Base-by-base conservation (phyloP, 2,888 invertebrate genomes). In the Syrphus vitripennis region DNA sequence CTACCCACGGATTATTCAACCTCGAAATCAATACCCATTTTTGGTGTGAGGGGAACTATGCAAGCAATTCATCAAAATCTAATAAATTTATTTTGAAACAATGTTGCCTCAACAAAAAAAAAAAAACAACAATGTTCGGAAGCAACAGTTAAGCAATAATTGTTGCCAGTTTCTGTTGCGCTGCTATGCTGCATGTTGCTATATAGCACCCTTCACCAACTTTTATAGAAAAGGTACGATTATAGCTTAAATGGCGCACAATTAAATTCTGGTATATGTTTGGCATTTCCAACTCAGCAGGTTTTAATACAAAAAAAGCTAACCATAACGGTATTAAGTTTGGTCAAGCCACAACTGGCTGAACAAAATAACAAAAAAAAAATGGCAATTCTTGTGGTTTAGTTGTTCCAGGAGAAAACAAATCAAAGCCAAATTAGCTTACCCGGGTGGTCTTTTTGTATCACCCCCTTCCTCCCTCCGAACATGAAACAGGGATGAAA, bases 1-100 rank as follows among this genome's bases (percentile, higher is more conserved):
- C n/a, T 48, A 21, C n/a, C 48, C 50, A 63, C 31, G 40, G 50
- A 75, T 65, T 75, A 42, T 55, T 57, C 57, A 57, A 57, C 45
- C 67, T 67, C 67, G 67, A 34, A 76, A 76, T 76, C 65, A 34
- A 67, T 76, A 76, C 16, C 29, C n/a, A 26, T 53, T 63, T 31
- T 6, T 7, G 14, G 42, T 9, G 16, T 19, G 19, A n/a, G 55
- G 26, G 55, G 16, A 29, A 31, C 1, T 24, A n/a, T 42, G n/a
- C 16, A 42, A 42, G 7, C 42, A 42, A 42, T 42, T 42, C 16
- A 42, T 42, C 16, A 42, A 42, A 42, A 42, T 40, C 0, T 16
- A 42, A 42, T 42, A n/a, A n/a, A n/a, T n/a, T n/a, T n/a, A 16
- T 16, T 9, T 16, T 16, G 42, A 42, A 42, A 42, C 42, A 42